phyloP scores from a whole-genome alignment of 2,888 invertebrate genomes.

The Colostygia pectinataria region DNA sequence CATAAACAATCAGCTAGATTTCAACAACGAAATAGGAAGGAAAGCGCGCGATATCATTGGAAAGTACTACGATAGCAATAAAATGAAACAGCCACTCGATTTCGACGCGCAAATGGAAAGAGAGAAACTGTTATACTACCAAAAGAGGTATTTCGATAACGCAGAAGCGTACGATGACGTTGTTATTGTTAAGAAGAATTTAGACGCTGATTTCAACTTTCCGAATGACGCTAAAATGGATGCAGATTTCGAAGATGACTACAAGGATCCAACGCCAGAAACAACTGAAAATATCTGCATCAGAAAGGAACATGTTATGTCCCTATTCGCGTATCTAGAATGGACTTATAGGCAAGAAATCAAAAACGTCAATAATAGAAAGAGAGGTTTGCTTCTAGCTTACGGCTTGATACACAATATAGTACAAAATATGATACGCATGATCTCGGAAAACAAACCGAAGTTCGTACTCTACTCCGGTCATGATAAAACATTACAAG shows the following conservation, averaged over 20 bases:
- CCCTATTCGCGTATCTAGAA: constrained; percentile 91
- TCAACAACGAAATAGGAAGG: constrained; percentile 70
- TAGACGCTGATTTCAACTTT: constrained; percentile 79
- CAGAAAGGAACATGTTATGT: constrained; percentile 88
- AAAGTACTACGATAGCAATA: constrained; percentile 64
- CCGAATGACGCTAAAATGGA: constrained; percentile 74
- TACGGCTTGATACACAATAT: constrained; percentile 93
- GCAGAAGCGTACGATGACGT: constrained; percentile 76
- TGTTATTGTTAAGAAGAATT: constrained; percentile 75
- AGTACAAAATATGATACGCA: constrained; percentile 89
- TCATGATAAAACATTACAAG: constrained; percentile 95
- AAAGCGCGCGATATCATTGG: constrained; percentile 74
- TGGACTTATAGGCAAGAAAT: constrained; percentile 88
- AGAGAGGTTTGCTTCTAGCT: constrained; percentile 87
- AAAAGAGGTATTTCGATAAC: constrained; percentile 73
- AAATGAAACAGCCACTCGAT: constrained; percentile 64
- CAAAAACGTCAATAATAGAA: constrained; percentile 84
- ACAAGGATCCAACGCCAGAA: constrained; percentile 67
- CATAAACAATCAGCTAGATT: constrained; percentile 71
- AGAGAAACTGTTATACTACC: constrained; percentile 75
- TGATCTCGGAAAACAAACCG: constrained; percentile 89
- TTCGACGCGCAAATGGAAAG: constrained; percentile 81
- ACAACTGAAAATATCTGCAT: constrained; percentile 81
- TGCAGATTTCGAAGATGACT: constrained; percentile 74
- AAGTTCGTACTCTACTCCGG: constrained; percentile 93